phyloP scores from a whole-genome alignment of 2,888 invertebrate species.

The Drosophila kanekoi region DNA sequence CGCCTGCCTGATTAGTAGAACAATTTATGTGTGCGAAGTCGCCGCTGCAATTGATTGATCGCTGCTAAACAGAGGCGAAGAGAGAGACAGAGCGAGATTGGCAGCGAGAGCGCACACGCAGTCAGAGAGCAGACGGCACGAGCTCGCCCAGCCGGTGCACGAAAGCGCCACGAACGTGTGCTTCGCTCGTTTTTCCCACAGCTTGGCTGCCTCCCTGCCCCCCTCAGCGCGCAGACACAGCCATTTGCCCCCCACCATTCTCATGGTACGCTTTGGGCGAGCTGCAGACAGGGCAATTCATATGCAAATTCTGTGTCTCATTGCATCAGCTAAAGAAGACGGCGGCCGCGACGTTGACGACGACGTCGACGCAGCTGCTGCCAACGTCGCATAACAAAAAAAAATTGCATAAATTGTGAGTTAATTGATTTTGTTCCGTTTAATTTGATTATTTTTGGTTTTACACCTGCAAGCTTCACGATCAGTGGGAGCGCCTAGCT shows the following conservation, averaged over 20 bases:
- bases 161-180: constrained; percentile 19
- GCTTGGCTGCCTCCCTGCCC: constrained; percentile 1
- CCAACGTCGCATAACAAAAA: constrained; percentile 47
- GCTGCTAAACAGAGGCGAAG: constrained; percentile 21
- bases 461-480: constrained; percentile 34
- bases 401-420: constrained; percentile 50
- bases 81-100: not conserved
- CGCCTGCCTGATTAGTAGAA: constrained; percentile 59
- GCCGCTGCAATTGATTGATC: constrained; percentile 66
- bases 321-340: constrained; percentile 76
- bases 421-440: constrained; percentile 23
- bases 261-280: constrained; percentile 4
- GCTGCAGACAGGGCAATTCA: constrained; percentile 60
- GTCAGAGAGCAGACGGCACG: constrained; percentile 2
- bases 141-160: constrained; percentile 19
- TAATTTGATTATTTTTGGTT: constrained; percentile 17
- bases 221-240: constrained; percentile 5
- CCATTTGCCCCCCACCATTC: constrained; percentile 9
- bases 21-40: constrained; percentile 63
- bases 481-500: not conserved
- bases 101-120: not conserved
- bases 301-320: constrained; percentile 69
- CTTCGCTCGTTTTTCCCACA: constrained; percentile 47
- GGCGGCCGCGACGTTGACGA: constrained; percentile 14
- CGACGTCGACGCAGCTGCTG: constrained; percentile 18